These are phyloP conservation scores for Orthosia incerta DNA, from an alignment of 2,888 invertebrate species.

Conservation along the genomic window DNA sequence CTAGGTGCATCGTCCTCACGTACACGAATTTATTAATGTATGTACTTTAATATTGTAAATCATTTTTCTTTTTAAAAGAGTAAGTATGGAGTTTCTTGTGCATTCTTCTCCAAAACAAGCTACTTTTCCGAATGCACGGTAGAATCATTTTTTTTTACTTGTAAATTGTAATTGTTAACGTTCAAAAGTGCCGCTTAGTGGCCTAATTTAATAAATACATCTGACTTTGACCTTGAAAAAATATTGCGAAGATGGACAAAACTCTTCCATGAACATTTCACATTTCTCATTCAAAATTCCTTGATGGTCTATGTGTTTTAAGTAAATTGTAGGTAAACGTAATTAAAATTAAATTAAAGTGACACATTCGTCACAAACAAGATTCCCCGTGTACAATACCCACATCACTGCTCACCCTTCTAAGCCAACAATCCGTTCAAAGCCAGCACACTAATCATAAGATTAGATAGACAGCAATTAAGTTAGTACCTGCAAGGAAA, in stretches of 20 bases:
- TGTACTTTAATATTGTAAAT: too few species aligned
- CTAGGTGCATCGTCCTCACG: too few species aligned
- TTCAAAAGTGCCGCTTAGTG: too few species aligned
- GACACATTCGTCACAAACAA: not conserved
- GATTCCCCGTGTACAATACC: not conserved
- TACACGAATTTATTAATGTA: too few species aligned
- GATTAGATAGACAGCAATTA: slow-evolving; percentile 50
- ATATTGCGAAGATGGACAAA: not conserved
- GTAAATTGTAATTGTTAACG: too few species aligned
- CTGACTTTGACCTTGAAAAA: too few species aligned
- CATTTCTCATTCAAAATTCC: not conserved
- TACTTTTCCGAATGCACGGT: too few species aligned
- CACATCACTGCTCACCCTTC: slow-evolving; percentile 16
- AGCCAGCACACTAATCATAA: slow-evolving; percentile 48
- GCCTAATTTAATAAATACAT: too few species aligned
- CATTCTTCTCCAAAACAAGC: too few species aligned
- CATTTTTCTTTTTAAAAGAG: too few species aligned
- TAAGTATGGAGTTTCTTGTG: too few species aligned
- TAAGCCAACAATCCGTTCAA: slow-evolving; percentile 43
- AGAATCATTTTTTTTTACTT: too few species aligned
- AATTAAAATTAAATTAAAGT: slow-evolving; percentile 10
- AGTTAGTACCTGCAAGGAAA: slow-evolving; percentile 45
- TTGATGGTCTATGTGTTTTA: not conserved
- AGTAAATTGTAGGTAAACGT: not conserved
- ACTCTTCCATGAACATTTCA: not conserved